Evolutionary conservation across 1,140 invertebrate genomes (phyloP).

Genomic region (Chrysoperla carnea): DNA sequence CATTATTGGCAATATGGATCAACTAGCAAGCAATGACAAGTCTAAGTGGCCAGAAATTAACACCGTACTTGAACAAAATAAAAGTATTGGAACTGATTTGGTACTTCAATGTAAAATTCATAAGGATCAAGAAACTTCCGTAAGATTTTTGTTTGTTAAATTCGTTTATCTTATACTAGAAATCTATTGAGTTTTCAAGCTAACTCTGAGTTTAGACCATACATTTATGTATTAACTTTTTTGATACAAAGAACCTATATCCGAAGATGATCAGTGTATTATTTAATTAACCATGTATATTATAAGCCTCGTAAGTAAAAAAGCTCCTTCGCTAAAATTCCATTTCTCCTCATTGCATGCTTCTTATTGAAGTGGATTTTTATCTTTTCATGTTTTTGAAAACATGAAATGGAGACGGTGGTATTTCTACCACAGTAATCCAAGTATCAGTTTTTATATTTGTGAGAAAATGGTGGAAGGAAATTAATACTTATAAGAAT

Average conservation of each 20-base stretch:
- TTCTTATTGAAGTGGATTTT: no score
- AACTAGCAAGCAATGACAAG: constrained; percentile 26
- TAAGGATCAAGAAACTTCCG: constrained; percentile 14
- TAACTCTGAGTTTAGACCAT: background rate
- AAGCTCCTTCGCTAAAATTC: no score
- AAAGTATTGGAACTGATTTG: constrained; percentile 23
- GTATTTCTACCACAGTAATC: no score
- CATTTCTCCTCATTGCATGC: no score
- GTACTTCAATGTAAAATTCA: constrained; percentile 30
- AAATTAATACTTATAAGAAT: no score
- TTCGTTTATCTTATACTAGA: background rate
- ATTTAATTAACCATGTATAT: background rate
- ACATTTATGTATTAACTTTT: background rate
- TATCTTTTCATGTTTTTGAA: no score
- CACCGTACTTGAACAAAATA: constrained; percentile 20
- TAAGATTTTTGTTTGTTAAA: constrained; percentile 5
- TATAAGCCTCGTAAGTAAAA: background rate
- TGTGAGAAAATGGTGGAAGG: no score
- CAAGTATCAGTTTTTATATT: no score
- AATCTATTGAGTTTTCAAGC: background rate
- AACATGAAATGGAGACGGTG: no score
- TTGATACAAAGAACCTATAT: background rate
- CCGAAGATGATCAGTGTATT: background rate
- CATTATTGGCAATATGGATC: constrained; percentile 45
- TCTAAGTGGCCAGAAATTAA: constrained; percentile 32